A percentile compares a stretch with the other conserved stretches of the same genome.
Conservation (phyloP, 2,797 vertebrate species). For the Danionella dracula region DNA sequence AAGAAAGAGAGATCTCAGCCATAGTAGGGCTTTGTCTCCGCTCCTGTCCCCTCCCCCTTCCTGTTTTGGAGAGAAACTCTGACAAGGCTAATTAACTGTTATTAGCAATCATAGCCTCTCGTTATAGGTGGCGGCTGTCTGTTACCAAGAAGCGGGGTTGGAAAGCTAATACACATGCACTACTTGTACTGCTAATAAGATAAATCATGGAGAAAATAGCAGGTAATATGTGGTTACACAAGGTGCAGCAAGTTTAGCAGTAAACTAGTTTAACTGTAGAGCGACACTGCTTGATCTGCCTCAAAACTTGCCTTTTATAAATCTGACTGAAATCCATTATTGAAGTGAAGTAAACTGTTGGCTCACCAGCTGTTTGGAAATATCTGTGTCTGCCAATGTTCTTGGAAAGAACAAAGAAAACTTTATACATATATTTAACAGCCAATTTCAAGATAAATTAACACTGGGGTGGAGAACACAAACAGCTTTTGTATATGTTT, state of each 20-base stretch:
- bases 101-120: slow-evolving; percentile 59
- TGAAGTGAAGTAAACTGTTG: not conserved
- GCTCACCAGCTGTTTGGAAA: not conserved
- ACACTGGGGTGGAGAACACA: not conserved
- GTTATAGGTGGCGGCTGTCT: slow-evolving; percentile 57
- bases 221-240: not conserved
- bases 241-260: not conserved
- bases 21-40: slow-evolving; percentile 32
- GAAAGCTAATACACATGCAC: slow-evolving; percentile 49
- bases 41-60: slow-evolving; percentile 29
- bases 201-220: slow-evolving; percentile 5
- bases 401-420: too few relatives aligned
- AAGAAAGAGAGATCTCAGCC: slow-evolving; percentile 17
- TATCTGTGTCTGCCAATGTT: not conserved
- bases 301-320: not conserved
- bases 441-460: not conserved
- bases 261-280: not conserved
- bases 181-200: slow-evolving; percentile 25
- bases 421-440: not conserved
- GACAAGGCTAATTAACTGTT: slow-evolving; percentile 52
- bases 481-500: not conserved
- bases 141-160: slow-evolving; percentile 44
- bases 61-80: slow-evolving; percentile 35
- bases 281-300: not conserved
- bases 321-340: not conserved